These are phyloP conservation scores for Calameuta idolon DNA, from an alignment of 2,888 invertebrate genomes.

Conservation along the genomic window DNA sequence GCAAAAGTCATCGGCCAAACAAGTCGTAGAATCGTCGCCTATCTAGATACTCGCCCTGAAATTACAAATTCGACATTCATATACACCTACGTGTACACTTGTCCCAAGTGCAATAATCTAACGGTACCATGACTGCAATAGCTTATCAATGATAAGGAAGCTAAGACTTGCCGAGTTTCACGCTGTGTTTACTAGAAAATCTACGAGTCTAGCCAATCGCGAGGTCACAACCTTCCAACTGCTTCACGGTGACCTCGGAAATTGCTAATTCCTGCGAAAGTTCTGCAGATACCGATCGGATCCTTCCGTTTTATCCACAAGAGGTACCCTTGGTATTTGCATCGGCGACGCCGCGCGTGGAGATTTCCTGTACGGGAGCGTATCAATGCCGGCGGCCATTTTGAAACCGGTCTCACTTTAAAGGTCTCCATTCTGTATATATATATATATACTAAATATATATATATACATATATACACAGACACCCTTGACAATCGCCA, in stretches of 20 bases:
- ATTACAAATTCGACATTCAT: neutral
- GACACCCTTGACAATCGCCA: neutral
- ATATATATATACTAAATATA: no score
- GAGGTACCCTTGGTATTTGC: neutral
- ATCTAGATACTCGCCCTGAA: neutral
- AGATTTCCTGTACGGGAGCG: neutral
- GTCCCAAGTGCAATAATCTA: neutral
- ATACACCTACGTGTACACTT: neutral
- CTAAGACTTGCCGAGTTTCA: neutral
- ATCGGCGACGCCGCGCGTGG: neutral
- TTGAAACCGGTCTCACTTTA: neutral
- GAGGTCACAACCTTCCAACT: neutral
- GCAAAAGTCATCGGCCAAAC: neutral
- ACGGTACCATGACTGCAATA: neutral
- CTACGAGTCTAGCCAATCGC: neutral
- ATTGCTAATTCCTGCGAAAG: neutral
- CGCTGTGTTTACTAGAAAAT: neutral
- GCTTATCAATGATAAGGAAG: neutral
- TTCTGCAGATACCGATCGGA: neutral
- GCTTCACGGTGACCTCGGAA: neutral
- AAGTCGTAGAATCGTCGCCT: neutral
- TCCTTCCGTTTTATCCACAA: neutral
- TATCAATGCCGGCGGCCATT: neutral
- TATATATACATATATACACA: neutral
- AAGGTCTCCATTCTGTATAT: neutral